A percentile compares a stretch with the other conserved stretches of the same genome.
phyloP scores from a whole-genome alignment of 1,140 invertebrate species.

The Papilio dardanus region DNA sequence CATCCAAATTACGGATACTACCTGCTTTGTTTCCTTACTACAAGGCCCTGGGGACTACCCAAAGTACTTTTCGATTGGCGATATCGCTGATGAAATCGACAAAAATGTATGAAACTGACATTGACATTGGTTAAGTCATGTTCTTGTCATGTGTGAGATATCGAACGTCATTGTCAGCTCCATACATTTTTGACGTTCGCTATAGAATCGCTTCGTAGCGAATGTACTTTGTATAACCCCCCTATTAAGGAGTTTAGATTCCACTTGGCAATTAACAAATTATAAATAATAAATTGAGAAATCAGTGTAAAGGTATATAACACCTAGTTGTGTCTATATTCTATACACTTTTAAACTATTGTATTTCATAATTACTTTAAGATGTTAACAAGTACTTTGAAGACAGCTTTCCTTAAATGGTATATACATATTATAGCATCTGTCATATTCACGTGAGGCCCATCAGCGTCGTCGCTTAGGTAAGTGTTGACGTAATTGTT shows the following conservation, averaged over 20 bases:
- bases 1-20: not conserved
- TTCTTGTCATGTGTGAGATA: too few relatives aligned
- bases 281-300: not conserved
- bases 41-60: too few relatives aligned
- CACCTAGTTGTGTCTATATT: not conserved
- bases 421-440: not conserved
- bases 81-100: too few relatives aligned
- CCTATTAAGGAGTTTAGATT: not conserved
- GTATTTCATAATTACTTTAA: not conserved
- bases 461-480: constrained; percentile 52
- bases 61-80: too few relatives aligned
- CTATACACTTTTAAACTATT: not conserved
- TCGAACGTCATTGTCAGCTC: too few relatives aligned
- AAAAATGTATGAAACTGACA: too few relatives aligned
- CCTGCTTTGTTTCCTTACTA: not conserved
- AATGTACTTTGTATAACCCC: too few relatives aligned
- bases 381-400: not conserved
- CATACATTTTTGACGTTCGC: too few relatives aligned
- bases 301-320: too few relatives aligned
- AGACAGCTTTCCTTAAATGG: not conserved
- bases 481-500: constrained; percentile 66
- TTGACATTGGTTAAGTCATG: too few relatives aligned
- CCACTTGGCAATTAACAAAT: not conserved
- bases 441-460: constrained; percentile 16
- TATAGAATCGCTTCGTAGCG: too few relatives aligned